A percentile compares a stretch with the other conserved stretches of the same genome.
phyloP scores from a whole-genome alignment of 2,797 vertebrate species.

The Ctenopoma kingsleyae region DNA sequence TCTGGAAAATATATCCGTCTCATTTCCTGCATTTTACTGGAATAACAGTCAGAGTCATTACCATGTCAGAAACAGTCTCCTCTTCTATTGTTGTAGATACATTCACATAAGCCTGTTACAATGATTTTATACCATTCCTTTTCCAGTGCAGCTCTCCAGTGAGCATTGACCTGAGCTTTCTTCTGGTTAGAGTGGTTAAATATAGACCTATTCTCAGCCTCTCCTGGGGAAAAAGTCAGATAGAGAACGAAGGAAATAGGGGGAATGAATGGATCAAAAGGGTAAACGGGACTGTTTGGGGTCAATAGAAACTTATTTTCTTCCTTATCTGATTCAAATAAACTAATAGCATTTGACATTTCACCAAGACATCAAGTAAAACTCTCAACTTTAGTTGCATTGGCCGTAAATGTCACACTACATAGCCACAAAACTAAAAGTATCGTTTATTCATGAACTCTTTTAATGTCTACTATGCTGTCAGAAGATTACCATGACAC shows the following conservation, averaged over 20 bases:
- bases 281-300: neutral
- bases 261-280: constrained; percentile 5
- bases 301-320: constrained; percentile 9
- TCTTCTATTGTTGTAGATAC: constrained; percentile 6
- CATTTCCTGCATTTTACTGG: constrained; percentile 27
- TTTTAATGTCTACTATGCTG: neutral
- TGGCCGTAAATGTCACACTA: no score
- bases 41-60: constrained; percentile 20
- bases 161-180: constrained; percentile 64
- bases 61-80: constrained; percentile 14
- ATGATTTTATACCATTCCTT: constrained; percentile 19
- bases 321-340: constrained; percentile 3
- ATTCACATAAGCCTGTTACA: constrained; percentile 14
- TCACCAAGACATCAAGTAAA: neutral
- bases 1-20: constrained; percentile 18
- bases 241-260: neutral
- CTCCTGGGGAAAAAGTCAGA: constrained; percentile 49
- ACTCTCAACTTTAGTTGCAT: neutral
- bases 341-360: neutral
- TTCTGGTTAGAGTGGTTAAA: constrained; percentile 66
- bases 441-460: neutral
- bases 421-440: neutral
- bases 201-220: constrained; percentile 66
- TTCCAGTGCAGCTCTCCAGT: constrained; percentile 64
- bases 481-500: neutral